Conservation (phyloP, 2,888 invertebrate genomes). For the Lasiommata megera region DNA sequence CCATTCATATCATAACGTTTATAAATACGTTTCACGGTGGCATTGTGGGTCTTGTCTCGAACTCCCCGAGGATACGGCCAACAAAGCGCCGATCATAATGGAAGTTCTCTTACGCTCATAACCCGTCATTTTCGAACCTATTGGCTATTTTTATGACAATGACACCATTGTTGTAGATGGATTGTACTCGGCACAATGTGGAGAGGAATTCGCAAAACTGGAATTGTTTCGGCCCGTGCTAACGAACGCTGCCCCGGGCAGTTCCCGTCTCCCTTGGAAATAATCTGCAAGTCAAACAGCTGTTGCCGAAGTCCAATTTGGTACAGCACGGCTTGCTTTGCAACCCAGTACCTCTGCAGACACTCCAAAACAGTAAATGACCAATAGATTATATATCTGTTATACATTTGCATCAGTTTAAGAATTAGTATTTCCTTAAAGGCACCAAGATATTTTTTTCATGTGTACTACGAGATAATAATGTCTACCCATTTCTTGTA, state of each 20-base stretch:
- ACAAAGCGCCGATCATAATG: conserved; percentile 73
- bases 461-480: no score
- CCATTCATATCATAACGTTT: conserved; percentile 79
- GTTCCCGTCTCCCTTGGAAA: conserved; percentile 13
- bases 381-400: no score
- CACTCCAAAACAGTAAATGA: no score
- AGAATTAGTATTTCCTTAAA: no score
- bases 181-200: conserved; percentile 66
- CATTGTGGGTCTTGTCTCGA: conserved; percentile 65
- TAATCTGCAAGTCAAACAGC: conserved; percentile 14
- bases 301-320: not conserved
- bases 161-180: conserved; percentile 62
- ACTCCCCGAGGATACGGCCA: conserved; percentile 72
- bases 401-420: no score
- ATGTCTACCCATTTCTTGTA: no score
- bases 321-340: not conserved
- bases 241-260: conserved; percentile 60
- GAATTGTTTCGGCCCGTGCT: conserved; percentile 72
- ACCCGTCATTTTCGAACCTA: conserved; percentile 80
- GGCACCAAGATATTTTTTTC: no score
- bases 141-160: conserved; percentile 80
- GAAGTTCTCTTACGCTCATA: conserved; percentile 63
- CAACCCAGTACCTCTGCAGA: no score
- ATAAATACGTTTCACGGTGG: conserved; percentile 54
- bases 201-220: conserved; percentile 71